Evolutionary conservation across 2,113 vertebrate species (phyloP).

Genomic region (Melospiza georgiana): DNA sequence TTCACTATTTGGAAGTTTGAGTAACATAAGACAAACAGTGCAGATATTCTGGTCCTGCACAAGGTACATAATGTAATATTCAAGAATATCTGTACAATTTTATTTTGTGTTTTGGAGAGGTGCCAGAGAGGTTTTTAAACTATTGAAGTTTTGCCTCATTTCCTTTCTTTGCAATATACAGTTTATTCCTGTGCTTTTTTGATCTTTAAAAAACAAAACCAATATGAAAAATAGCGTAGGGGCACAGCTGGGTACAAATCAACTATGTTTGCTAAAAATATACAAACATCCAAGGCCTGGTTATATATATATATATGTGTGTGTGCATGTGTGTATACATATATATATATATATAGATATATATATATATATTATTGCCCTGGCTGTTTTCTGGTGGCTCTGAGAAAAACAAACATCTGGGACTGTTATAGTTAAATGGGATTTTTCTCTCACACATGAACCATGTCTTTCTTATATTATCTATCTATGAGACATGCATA

Average conservation of each 20-base stretch:
- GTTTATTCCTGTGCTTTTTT: conserved; percentile 53
- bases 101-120: conserved; percentile 61
- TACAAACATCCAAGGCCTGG: conserved; percentile 1
- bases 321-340: neutral
- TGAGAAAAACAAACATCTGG: conserved; percentile 10
- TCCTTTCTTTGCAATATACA: conserved; percentile 60
- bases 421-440: neutral
- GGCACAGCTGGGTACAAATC: conserved; percentile 53
- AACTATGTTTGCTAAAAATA: conserved; percentile 59
- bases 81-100: conserved; percentile 51
- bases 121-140: conserved; percentile 66
- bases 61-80: conserved; percentile 63
- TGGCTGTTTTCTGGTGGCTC: conserved; percentile 19
- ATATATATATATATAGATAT: neutral
- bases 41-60: conserved; percentile 52
- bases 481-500: neutral
- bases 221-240: conserved; percentile 36
- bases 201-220: conserved; percentile 51
- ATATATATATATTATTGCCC: neutral
- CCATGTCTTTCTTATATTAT: neutral
- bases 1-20: conserved; percentile 37
- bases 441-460: conserved; percentile 17
- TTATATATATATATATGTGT: neutral
- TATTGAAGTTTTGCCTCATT: conserved; percentile 67
- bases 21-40: conserved; percentile 58